phyloP scores from a whole-genome alignment of 2,888 invertebrate genomes.

The Monoplex corrugatus region DNA sequence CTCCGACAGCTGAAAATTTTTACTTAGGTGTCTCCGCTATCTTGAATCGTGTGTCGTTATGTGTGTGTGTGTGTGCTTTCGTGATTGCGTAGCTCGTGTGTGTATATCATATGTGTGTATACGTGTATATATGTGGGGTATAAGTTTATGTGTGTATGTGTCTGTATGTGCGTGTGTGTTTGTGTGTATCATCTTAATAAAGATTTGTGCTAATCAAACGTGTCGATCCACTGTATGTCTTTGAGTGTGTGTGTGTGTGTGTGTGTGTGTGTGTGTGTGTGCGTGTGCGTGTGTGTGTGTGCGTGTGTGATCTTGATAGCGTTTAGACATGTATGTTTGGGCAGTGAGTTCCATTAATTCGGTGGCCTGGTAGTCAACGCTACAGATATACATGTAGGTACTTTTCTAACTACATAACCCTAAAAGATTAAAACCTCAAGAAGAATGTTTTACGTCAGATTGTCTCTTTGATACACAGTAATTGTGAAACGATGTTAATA shows the following conservation, averaged over 20 bases:
- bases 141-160: not conserved
- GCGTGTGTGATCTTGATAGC: not conserved
- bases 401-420: too few species aligned
- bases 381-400: too few species aligned
- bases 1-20: too few species aligned
- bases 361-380: too few species aligned
- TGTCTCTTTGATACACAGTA: too few species aligned
- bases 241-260: conserved; percentile 17
- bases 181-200: not conserved
- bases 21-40: too few species aligned
- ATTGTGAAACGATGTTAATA: too few species aligned
- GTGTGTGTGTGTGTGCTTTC: conserved; percentile 17
- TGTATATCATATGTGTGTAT: not conserved
- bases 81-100: conserved; percentile 23
- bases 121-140: too few species aligned
- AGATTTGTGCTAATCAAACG: not conserved
- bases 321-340: not conserved
- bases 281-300: conserved; percentile 20
- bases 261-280: conserved; percentile 28
- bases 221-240: not conserved
- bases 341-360: too few species aligned
- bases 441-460: too few species aligned
- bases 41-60: not conserved
- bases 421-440: too few species aligned
- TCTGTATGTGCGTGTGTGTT: conserved; percentile 8